phyloP scores from a whole-genome alignment of 2,113 vertebrate species.

The Camelus dromedarius region DNA sequence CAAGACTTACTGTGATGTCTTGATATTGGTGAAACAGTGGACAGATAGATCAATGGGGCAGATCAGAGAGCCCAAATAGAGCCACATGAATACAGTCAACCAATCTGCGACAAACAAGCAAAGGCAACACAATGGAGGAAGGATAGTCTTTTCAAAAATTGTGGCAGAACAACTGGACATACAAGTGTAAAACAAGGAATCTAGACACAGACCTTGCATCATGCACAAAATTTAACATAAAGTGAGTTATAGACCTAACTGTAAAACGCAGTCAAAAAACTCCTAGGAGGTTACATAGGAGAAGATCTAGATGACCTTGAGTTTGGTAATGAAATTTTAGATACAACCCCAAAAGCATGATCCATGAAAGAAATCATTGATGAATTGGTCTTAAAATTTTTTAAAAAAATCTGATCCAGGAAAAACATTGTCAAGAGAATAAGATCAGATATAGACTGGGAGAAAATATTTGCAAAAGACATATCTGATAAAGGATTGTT shows the following conservation, averaged over 20 bases:
- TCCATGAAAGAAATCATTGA: neutral
- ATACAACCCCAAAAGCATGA: neutral
- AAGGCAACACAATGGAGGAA: neutral
- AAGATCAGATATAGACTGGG: neutral
- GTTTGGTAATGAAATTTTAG: constrained; percentile 9
- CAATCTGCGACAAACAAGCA: neutral
- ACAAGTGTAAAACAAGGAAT: neutral
- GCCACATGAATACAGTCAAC: neutral
- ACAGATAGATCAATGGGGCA: neutral
- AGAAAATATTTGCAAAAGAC: neutral
- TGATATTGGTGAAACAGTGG: neutral
- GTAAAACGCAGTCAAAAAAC: neutral
- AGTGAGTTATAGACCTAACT: neutral
- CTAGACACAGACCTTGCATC: neutral
- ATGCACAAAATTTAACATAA: neutral
- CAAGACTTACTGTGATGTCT: neutral
- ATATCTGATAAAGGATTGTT: neutral
- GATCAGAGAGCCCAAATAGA: neutral
- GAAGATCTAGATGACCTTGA: neutral
- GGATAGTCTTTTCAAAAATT: neutral
- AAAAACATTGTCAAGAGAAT: neutral
- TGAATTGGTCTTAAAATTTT: neutral
- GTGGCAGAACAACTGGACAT: neutral
- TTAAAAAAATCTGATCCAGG: neutral
- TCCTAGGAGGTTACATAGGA: neutral